Percentiles rank a stretch among this genome's conserved stretches.
Conservation (phyloP, 2,797 vertebrate species). For the Myotis planiceps region DNA sequence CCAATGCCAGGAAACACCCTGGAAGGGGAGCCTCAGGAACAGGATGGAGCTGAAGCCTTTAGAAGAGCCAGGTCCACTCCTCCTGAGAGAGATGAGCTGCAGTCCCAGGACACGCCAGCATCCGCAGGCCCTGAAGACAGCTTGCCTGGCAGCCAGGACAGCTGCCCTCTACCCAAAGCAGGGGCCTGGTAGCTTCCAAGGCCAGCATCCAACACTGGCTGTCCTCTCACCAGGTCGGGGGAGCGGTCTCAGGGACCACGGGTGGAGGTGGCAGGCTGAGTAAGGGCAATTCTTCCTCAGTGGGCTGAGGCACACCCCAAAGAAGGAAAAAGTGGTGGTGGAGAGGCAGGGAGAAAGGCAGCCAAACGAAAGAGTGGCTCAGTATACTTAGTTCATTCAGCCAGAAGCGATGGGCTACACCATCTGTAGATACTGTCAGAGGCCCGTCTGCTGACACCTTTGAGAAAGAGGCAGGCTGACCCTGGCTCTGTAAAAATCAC, state of each 20-base stretch:
- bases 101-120: neutral
- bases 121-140: neutral
- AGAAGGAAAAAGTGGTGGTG: neutral
- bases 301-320: neutral
- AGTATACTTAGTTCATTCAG: neutral
- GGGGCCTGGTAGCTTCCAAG: neutral
- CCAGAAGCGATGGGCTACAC: neutral
- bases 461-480: neutral
- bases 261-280: neutral
- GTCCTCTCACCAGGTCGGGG: neutral
- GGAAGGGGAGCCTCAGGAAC: neutral
- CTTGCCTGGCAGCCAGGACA: conserved; percentile 9
- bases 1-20: neutral
- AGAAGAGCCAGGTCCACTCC: neutral
- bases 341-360: neutral
- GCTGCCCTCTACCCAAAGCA: neutral
- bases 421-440: neutral
- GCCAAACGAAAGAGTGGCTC: neutral
- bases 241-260: neutral
- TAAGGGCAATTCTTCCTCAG: neutral
- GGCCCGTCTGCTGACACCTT: neutral
- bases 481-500: neutral
- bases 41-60: neutral
- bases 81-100: neutral
- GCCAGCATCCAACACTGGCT: neutral